Evolutionary conservation across 1,140 invertebrate species (phyloP), one percentile per base, ranked within the genome.

Genomic region (Lerema accius): DNA sequence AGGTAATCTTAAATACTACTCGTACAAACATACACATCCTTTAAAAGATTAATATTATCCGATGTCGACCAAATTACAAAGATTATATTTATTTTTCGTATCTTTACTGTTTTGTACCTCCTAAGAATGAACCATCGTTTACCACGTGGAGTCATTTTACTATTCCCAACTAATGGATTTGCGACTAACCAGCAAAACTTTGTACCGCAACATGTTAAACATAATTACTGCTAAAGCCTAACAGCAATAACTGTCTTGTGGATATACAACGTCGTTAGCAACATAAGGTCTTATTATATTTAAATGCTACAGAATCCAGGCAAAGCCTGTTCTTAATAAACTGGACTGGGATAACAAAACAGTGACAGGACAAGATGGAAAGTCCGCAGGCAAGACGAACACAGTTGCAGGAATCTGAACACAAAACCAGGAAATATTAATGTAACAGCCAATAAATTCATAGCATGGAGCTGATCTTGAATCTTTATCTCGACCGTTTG

Each of bases 401-500:
- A 59, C 55, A 28, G 55, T 59, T 59, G 55, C 43, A 48, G 55
- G 55, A 37, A 37, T 11, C 35, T 37, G n/a, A 11, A 59, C 55
- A 59, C 55, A 59, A 48, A 59, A 59, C 55, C 43, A 48, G 43
- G 55, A 59, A 59, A 59, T 59, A 59, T 59, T 59, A 46, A 59
- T 59, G 55, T 58, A 58, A 45, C 53, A 58, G 53, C 53, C 53
- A 58, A 58, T 58, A 58, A 58, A 58, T 58, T 58, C 53, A 58
- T 58, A 58, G 53, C 26, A 45, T 9, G 28, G 42, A 23, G 42
- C 43, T 16, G 55, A 59, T 59, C 28, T 59, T 46, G 43, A 59
- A 48, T 59, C 56, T 48, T 39, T 59, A 59, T 59, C 56, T 46
- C 16, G 17, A 11, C 17, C 11, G 35, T 59, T 59, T 59, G 43